Evolutionary conservation across 2,888 invertebrate species (phyloP), one percentile per base, ranked within the genome.

Genomic region (Scaptomyza polygonia): DNA sequence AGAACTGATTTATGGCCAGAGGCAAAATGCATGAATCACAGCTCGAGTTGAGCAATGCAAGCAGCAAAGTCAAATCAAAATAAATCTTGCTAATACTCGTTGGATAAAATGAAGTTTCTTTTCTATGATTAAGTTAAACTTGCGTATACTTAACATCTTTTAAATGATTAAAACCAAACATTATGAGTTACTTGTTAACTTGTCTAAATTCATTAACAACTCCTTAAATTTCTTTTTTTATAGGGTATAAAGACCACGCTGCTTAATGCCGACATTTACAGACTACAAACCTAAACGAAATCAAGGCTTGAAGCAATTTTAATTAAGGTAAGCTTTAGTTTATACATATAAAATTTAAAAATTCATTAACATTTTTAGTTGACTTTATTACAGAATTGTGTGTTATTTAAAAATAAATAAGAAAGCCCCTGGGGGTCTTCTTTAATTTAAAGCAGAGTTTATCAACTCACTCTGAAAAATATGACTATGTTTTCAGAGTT

Each of bases 1-100:
- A 53, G 47, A 55, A 61, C 49, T 83, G 78, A 86, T 86, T 86
- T 82, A 80, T 80, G 86, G 49, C 80, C 83, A 61, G 61, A 52
- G 58, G 69, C 61, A 62, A 61, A 48, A 48, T 47, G 72, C 65
- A 77, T 72, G 82, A 82, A 70, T 85, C 74, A 79, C 52, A 55
- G 39, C 44, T 55, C 30, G 32, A 72, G 18, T 18, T 29, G 39
- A 21, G 45, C 29, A 56, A 44, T 21, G 8, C 30, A 4, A 42
- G 12, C 34, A 36, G 34, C 34, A n/a, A 44, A 12, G 30, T 3
- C 11, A 32, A 34, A 34, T 2, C 12, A 16, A 44, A 27, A 14
- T 32, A 27, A 1, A 6, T 14, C 54, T 14, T 6, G 30, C 5
- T 14, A 36, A 70, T 80, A 74, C 74, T 66, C 72, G 59, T 21